Conservation (phyloP, 2,888 invertebrate genomes). For the Ditula angustiorana region DNA sequence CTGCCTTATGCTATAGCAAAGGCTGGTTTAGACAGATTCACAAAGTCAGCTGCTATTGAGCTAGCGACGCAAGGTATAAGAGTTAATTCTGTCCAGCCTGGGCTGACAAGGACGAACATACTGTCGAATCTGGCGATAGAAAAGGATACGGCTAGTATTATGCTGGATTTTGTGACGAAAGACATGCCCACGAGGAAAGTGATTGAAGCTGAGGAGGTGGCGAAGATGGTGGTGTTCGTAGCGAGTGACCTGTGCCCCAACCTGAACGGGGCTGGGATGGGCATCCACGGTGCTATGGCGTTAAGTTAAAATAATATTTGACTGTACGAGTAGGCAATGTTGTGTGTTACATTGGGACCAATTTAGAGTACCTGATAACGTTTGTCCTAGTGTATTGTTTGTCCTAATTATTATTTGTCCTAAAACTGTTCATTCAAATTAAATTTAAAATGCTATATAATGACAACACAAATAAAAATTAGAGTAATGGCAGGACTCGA, state of each 20-base stretch:
- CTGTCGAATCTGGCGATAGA: constrained; percentile 52
- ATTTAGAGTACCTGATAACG: no score
- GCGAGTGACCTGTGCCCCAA: constrained; percentile 60
- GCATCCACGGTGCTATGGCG: constrained; percentile 48
- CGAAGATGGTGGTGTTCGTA: constrained; percentile 61
- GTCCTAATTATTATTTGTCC: no score
- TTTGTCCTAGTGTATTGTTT: no score
- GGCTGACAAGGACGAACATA: constrained; percentile 55
- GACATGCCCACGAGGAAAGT: constrained; percentile 46
- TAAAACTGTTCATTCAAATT: no score
- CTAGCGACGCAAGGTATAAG: constrained; percentile 55
- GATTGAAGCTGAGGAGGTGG: constrained; percentile 60
- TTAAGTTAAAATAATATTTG: no score
- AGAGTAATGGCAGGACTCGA: no score
- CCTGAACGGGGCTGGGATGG: constrained; percentile 58
- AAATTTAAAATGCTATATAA: no score
- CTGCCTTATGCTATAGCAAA: constrained; percentile 49
- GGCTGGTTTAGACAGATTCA: constrained; percentile 56
- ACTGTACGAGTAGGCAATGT: no score
- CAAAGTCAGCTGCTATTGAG: constrained; percentile 58
- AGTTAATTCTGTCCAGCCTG: constrained; percentile 59
- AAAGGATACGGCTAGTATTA: constrained; percentile 49
- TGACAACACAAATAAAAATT: no score
- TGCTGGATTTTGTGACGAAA: constrained; percentile 47
- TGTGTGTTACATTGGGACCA: no score